Base-by-base conservation (phyloP, 2,888 invertebrate species). In the Sisyra nigra region DNA sequence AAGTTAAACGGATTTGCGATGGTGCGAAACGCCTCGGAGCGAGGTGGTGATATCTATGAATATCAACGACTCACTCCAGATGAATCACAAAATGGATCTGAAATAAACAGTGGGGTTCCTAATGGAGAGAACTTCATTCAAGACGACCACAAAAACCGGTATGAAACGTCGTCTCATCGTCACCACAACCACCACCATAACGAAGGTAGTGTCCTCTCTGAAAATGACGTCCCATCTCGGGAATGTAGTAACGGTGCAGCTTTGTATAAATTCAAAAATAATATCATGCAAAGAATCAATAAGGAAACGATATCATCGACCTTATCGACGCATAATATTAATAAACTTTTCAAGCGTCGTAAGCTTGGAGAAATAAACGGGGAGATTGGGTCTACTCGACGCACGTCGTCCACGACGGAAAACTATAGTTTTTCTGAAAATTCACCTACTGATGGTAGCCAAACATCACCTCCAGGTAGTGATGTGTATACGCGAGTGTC, bases 191-290 rank as follows among this genome's bases (percentile, higher is more conserved):
- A 46, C 41, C 53, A 47, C 46, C 45, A 51, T 45, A 49, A 51
- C 45, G 44, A 42, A 46, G 2, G 61, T 56, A 48, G 47, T 42
- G 47, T 58, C 39, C 58, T 59, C 50, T 64, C 63, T 38, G 68
- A 69, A 46, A 67, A 57, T 53, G 62, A 63, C 49, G 51, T 10
- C 9, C 24, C 13, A 14, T 31, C 13, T 13, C 29, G 43, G 15
- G 43, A n/a, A 44, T 43, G 14, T 47, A 51, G 41, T 52, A 45
- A 48, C 33, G 55, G 51, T 42, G 60, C 60, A 8, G 54, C 62
- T n/a, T 75, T 75, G 2, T 93, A 92, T 67, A 93, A 93, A 66
- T 93, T 91, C 67, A 94, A 94, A 66, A 92, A 86, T 54, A 86
- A 83, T 57, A 93, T 94, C 50, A 89, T 92, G 56, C 80, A 91